Percentiles rank a stretch among this genome's conserved stretches.
Evolutionary conservation across 1,140 invertebrate genomes (phyloP).

Genomic region (Sarcophaga bullata): DNA sequence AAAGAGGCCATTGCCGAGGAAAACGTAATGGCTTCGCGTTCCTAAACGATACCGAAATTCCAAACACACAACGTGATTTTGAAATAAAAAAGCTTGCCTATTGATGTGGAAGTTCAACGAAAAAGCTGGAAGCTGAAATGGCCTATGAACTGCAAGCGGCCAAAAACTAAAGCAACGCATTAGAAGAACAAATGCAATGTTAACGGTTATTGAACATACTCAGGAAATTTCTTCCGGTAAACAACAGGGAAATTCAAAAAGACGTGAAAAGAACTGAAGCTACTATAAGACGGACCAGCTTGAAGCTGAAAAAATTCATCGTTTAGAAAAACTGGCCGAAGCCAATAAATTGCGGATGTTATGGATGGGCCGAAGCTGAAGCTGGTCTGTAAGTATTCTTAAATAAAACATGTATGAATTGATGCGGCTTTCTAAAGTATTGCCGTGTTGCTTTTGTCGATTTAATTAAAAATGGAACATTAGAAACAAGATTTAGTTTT

Average conservation of each 20-base stretch:
- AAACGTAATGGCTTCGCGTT: constrained; percentile 90
- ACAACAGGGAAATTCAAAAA: constrained; percentile 88
- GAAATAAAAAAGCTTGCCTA: constrained; percentile 96
- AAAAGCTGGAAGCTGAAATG: constrained; percentile 93
- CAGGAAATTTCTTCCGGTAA: constrained; percentile 93
- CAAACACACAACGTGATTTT: constrained; percentile 95
- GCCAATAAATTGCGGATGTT: constrained; percentile 85
- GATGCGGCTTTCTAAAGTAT: not conserved
- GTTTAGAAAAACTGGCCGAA: constrained; percentile 93
- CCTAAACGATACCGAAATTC: constrained; percentile 95
- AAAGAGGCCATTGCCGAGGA: constrained; percentile 97
- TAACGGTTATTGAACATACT: constrained; percentile 88
- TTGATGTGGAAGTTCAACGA: constrained; percentile 95
- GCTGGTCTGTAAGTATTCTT: constrained; percentile 78
- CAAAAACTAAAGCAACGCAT: constrained; percentile 95
- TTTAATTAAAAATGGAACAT: too few relatives aligned
- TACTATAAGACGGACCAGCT: constrained; percentile 88
- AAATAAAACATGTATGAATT: not conserved
- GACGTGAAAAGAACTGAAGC: constrained; percentile 91
- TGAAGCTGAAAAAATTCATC: constrained; percentile 93
- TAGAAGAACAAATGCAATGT: constrained; percentile 98
- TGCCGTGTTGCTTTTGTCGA: not conserved
- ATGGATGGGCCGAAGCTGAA: constrained; percentile 94
- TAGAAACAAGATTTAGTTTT: too few relatives aligned
- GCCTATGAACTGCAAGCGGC: constrained; percentile 94